phyloP scores from a whole-genome alignment of 1,140 invertebrate genomes.

The Antheraea pernyi region DNA sequence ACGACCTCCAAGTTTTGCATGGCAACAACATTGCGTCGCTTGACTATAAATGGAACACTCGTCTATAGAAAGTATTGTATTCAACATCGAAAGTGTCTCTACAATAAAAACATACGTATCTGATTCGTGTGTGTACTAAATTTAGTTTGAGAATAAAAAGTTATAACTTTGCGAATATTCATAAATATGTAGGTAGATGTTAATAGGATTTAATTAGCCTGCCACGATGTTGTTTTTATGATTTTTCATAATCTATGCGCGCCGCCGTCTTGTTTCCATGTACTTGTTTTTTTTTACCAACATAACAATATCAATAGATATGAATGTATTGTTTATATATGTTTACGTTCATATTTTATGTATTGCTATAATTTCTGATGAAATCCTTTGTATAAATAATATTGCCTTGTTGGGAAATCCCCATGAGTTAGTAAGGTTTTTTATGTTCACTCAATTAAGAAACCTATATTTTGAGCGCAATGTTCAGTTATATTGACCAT shows the following conservation, averaged over 20 bases:
- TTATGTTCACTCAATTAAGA: neutral
- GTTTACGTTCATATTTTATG: neutral
- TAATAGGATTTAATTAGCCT: constrained; percentile 9
- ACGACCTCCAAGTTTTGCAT: constrained; percentile 42
- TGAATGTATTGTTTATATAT: neutral
- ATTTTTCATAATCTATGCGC: constrained; percentile 8
- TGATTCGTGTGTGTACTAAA: neutral
- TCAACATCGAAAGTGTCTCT: constrained; percentile 56
- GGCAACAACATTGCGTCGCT: constrained; percentile 44
- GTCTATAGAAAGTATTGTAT: constrained; percentile 73
- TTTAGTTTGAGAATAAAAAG: neutral
- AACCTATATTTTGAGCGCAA: too few relatives aligned
- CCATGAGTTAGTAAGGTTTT: neutral
- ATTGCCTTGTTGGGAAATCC: neutral
- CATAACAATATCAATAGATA: neutral
- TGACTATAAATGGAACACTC: constrained; percentile 73
- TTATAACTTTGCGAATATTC: neutral
- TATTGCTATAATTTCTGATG: neutral
- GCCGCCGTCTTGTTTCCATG: neutral
- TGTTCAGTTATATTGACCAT: too few relatives aligned
- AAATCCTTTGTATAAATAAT: neutral
- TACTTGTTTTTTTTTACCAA: neutral
- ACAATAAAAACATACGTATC: constrained; percentile 4
- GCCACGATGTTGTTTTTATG: constrained; percentile 12
- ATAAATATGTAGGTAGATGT: constrained; percentile 8